These are phyloP conservation scores for Shinisaurus crocodilurus DNA, from an alignment of 2,113 vertebrate genomes.

Conservation along the genomic window DNA sequence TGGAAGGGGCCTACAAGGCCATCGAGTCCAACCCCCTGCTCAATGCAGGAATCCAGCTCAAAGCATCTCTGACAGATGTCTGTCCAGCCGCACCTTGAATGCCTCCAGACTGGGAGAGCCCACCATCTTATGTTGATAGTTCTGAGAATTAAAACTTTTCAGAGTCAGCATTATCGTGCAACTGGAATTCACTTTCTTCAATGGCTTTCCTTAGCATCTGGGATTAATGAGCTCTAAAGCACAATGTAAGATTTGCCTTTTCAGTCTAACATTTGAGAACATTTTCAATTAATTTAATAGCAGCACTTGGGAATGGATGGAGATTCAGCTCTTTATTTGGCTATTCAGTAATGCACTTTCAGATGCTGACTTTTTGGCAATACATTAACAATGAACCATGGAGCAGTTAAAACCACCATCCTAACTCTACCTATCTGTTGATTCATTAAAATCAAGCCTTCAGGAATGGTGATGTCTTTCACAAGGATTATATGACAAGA, in stretches of 20 bases:
- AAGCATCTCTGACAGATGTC: no score
- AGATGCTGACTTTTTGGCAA: background rate
- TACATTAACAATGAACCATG: background rate
- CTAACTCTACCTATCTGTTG: background rate
- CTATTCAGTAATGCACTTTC: background rate
- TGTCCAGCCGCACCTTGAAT: no score
- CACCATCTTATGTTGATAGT: background rate
- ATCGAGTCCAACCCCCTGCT: no score
- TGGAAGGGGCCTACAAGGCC: no score
- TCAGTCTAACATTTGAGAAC: conserved; percentile 8
- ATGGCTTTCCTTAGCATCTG: background rate
- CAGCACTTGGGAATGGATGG: background rate
- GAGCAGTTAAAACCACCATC: background rate
- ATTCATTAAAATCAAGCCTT: background rate
- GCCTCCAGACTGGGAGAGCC: no score
- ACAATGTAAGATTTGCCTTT: conserved; percentile 3
- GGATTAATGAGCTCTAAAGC: background rate
- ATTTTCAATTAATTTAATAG: conserved; percentile 6
- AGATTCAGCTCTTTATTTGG: background rate
- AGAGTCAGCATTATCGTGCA: background rate
- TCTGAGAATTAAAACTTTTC: conserved; percentile 9
- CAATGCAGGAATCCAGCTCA: no score
- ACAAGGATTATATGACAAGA: background rate
- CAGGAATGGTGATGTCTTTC: background rate
- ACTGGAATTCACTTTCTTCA: background rate